phyloP scores from a whole-genome alignment of 2,888 invertebrate genomes.

The Papilio gigon region DNA sequence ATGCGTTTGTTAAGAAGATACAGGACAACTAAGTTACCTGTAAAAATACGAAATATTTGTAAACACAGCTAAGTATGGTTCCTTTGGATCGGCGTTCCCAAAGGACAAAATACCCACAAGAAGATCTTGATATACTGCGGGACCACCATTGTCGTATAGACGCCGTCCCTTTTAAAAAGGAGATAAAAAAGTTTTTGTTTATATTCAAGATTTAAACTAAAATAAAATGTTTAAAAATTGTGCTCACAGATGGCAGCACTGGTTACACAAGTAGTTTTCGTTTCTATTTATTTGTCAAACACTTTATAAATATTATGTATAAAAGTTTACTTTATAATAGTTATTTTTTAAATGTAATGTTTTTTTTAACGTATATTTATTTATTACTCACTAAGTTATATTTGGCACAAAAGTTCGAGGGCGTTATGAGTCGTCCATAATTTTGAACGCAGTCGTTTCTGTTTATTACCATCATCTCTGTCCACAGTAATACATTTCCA shows the following conservation, averaged over 20 bases:
- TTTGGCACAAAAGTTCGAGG: slow-evolving; percentile 65
- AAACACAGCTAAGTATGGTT: slow-evolving; percentile 57
- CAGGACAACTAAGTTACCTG: slow-evolving; percentile 57
- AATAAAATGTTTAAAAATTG: too few relatives aligned
- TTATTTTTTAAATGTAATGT: background rate
- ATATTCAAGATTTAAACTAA: too few relatives aligned
- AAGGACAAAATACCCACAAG: slow-evolving; percentile 64
- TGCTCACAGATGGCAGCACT: background rate
- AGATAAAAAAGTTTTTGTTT: too few relatives aligned
- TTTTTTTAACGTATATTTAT: background rate
- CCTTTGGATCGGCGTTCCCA: slow-evolving; percentile 49
- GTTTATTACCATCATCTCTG: slow-evolving; percentile 58
- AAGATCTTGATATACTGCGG: slow-evolving; percentile 53
- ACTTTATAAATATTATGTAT: background rate
- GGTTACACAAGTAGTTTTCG: background rate
- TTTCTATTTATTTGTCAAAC: background rate
- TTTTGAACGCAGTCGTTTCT: slow-evolving; percentile 51
- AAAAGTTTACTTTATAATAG: background rate
- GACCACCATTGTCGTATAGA: slow-evolving; percentile 67
- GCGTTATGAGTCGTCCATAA: slow-evolving; percentile 52
- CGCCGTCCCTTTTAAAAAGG: slow-evolving; percentile 53
- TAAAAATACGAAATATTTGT: slow-evolving; percentile 70
- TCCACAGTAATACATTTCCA: slow-evolving; percentile 53
- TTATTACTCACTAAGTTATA: slow-evolving; percentile 56
- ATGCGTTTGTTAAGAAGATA: too few relatives aligned